phyloP scores from a whole-genome alignment of 2,113 vertebrate genomes.

The Mixornis gularis region DNA sequence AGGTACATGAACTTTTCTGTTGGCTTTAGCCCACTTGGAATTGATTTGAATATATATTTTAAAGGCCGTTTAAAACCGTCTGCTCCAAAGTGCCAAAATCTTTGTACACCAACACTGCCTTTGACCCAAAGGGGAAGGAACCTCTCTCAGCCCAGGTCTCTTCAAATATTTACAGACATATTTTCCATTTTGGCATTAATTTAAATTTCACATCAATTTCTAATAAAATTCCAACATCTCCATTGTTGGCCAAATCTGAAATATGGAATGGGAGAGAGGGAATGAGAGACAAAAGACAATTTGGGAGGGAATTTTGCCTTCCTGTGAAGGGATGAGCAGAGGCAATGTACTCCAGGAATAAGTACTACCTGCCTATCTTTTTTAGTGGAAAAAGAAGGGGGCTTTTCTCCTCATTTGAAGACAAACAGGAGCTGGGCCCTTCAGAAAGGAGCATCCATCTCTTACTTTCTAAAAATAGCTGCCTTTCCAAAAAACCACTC shows the following conservation, averaged over 20 bases:
- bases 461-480: conserved; percentile 51
- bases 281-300: background rate
- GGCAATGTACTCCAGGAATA: background rate
- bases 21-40: conserved; percentile 35
- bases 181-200: conserved; percentile 45
- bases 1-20: conserved; percentile 18
- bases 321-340: conserved; percentile 3
- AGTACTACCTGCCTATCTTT: background rate
- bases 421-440: background rate
- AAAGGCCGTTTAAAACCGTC: conserved; percentile 6
- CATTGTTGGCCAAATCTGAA: conserved; percentile 3
- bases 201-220: conserved; percentile 58
- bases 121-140: conserved; percentile 20
- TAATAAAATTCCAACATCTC: conserved; percentile 39
- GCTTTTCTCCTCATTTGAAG: background rate
- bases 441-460: background rate
- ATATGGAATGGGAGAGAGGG: background rate
- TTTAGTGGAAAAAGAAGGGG: background rate
- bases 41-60: conserved; percentile 47
- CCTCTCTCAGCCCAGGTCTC: background rate
- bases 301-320: background rate
- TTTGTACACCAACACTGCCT: conserved; percentile 37
- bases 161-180: conserved; percentile 49
- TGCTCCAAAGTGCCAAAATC: conserved; percentile 23
- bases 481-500: background rate